Conservation (phyloP, 2,888 invertebrate species). For the Saturnia pavonia region DNA sequence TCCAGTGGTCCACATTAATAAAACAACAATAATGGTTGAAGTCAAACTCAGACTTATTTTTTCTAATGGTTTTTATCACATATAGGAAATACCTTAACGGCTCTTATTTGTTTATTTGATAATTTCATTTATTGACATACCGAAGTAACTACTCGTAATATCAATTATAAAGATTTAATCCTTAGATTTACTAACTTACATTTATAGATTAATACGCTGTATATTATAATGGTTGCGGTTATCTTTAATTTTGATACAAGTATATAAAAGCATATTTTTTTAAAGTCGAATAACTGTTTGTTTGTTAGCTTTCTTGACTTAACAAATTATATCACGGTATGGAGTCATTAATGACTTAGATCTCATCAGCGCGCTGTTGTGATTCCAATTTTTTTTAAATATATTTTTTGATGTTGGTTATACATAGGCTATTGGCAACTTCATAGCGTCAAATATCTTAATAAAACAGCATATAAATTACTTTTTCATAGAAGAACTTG, state of each 20-base stretch:
- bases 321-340: no score
- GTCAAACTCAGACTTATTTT: constrained; percentile 35
- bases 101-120: background rate
- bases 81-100: background rate
- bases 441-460: background rate
- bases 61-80: background rate
- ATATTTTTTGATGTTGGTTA: no score
- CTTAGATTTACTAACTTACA: background rate
- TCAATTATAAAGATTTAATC: background rate
- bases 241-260: no score
- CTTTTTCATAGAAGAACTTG: background rate
- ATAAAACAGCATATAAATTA: background rate
- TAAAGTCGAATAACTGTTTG: no score
- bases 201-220: no score
- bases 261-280: no score
- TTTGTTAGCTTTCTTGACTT: no score
- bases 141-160: background rate
- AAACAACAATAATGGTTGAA: constrained; percentile 63
- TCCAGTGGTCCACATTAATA: constrained; percentile 61
- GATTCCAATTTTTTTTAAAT: no score
- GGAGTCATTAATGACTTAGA: no score
- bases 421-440: background rate
- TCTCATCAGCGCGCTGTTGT: no score
- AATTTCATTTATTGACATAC: background rate
- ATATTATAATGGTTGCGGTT: no score